Evolutionary conservation across 2,888 invertebrate species (phyloP), one percentile per base, ranked within the genome.

Genomic region (Andrena dorsata): DNA sequence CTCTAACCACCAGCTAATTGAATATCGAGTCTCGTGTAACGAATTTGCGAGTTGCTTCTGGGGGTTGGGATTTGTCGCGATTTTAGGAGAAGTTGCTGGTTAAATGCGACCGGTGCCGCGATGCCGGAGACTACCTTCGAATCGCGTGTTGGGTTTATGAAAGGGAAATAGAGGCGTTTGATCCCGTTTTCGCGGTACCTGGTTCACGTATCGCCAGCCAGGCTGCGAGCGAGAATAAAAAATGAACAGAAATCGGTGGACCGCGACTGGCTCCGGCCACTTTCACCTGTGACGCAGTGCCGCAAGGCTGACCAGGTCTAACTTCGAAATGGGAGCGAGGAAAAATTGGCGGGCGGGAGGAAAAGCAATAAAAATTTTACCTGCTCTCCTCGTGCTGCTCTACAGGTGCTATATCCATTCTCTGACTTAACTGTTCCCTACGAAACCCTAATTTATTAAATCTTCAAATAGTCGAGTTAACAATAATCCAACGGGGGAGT

Each of bases 221-320:
- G 41, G 49, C 56, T 20, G 30, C 51, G n/a, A 26, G n/a, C 20
- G 13, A n/a, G 58, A 28, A 23, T 32, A 61, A 51, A 70, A 61
- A 73, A 65, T 64, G 58, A 5, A 47, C 82, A 56, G 71, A 76
- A 82, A 53, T 82, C 82, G 76, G 30, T 82, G 82, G 82, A 82
- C 82, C 82, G 82, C 76, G 71, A 82, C 82, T 30, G 4, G 66
- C 63, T 68, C 71, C 28, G 76, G 23, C 68, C 82, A 83, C 83
- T 83, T 83, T 83, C 83, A 83, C 83, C 83, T 56, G 73, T 77
- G 77, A 69, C 82, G 82, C 64, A 51, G 49, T 47, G 30, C 23
- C 4, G 61, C 83, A 82, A 81, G 83, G 82, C 65, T 72, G 77
- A 82, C 83, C 69, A 49, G 73, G 26, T 65, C 49, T 32, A 81